Percentiles rank a stretch among this genome's conserved stretches.
Evolutionary conservation across 2,113 vertebrate genomes (phyloP).

Genomic region (Lepidothrix coronata): DNA sequence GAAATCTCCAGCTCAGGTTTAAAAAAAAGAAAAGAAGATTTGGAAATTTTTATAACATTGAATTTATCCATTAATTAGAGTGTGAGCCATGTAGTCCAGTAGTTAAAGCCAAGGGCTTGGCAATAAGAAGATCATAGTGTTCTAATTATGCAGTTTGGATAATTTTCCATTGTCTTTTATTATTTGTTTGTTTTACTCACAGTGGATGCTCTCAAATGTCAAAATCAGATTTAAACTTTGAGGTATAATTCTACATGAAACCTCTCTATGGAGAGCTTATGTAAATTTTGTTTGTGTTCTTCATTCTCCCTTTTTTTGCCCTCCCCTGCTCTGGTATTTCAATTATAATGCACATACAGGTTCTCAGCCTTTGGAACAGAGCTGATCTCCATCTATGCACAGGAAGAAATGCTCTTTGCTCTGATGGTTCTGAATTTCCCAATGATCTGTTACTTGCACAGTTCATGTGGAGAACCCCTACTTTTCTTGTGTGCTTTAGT

Average conservation of each 20-base stretch:
- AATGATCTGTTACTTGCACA: not conserved
- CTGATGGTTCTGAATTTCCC: not conserved
- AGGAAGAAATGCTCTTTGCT: not conserved
- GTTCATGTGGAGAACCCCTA: not conserved
- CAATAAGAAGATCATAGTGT: not conserved
- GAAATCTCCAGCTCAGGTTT: constrained; percentile 47
- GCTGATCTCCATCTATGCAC: not conserved
- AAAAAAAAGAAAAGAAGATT: constrained; percentile 9
- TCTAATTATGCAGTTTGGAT: not conserved
- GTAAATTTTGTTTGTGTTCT: not conserved
- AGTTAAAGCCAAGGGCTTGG: not conserved
- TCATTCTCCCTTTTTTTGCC: not conserved
- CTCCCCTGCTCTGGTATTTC: not conserved
- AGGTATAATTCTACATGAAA: not conserved
- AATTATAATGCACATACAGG: not conserved
- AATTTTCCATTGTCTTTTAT: constrained; percentile 32
- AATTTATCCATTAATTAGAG: constrained; percentile 36
- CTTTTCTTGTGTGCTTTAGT: not conserved
- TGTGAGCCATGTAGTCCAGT: not conserved
- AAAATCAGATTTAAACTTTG: not conserved
- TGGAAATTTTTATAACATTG: constrained; percentile 43
- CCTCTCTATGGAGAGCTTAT: not conserved
- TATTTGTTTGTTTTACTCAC: not conserved
- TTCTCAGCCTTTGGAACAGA: not conserved
- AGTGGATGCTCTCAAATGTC: not conserved